Conservation (phyloP, 2,113 vertebrate genomes). For the Tamias sibiricus region DNA sequence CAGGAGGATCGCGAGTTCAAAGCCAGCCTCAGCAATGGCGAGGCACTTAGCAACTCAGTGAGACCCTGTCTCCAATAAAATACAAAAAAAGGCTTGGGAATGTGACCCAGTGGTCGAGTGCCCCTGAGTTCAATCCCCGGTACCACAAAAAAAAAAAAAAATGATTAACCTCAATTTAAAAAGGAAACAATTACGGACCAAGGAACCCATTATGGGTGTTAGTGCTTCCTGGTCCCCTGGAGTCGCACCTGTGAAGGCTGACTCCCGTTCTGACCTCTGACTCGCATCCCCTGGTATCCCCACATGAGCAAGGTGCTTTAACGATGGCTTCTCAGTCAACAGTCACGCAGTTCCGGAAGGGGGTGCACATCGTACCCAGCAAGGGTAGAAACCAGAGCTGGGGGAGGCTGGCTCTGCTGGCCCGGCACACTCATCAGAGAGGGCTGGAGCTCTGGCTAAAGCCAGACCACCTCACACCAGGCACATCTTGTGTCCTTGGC, state of each 20-base stretch:
- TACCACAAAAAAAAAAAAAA: too few relatives aligned
- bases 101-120: too few relatives aligned
- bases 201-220: neutral
- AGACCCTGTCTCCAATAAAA: too few relatives aligned
- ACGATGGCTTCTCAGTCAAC: neutral
- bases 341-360: neutral
- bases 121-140: too few relatives aligned
- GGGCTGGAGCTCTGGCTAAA: neutral
- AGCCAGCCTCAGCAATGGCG: too few relatives aligned
- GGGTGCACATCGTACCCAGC: too few relatives aligned
- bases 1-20: too few relatives aligned
- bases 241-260: neutral
- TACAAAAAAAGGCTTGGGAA: too few relatives aligned
- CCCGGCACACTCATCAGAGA: neutral
- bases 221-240: neutral
- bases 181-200: neutral
- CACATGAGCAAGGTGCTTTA: neutral
- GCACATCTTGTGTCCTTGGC: neutral
- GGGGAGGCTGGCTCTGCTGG: neutral
- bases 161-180: neutral
- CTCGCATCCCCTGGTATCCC: neutral
- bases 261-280: slow-evolving; percentile 7
- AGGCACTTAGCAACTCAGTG: too few relatives aligned
- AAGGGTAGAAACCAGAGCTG: neutral
- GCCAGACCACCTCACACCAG: neutral